Percentiles rank a stretch among this genome's conserved stretches.
Conservation (phyloP, 2,113 vertebrate species). For the Hemiscyllium ocellatum region DNA sequence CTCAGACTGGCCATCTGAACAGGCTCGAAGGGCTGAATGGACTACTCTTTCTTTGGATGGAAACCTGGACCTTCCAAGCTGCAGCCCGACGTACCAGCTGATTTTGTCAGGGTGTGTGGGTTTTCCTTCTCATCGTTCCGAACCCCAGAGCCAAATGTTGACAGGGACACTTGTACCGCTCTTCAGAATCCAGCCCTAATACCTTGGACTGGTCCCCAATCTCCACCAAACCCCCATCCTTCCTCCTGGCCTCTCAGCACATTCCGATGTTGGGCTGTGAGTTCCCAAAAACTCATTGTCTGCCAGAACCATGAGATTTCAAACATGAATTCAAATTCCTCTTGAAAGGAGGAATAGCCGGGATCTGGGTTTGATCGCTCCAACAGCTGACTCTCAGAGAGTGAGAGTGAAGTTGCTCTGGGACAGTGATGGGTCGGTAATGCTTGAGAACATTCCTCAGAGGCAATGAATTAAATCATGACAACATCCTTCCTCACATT, state of each 20-base stretch:
- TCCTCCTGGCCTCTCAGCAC: too few species aligned
- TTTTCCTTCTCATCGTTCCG: background rate
- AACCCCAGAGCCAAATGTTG: background rate
- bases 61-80: background rate
- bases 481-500: conserved; percentile 54
- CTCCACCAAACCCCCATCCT: too few species aligned
- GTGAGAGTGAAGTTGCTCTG: background rate
- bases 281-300: background rate
- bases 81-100: background rate
- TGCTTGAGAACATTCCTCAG: conserved; percentile 37
- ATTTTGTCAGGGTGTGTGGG: background rate
- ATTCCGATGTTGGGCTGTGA: background rate
- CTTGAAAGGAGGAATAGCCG: background rate
- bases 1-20: too few species aligned
- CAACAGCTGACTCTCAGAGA: background rate
- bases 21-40: background rate
- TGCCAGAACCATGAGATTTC: background rate
- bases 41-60: background rate
- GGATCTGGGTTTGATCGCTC: background rate
- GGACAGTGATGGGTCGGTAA: background rate
- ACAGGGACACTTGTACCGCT: background rate
- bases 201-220: background rate
- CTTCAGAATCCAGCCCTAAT: background rate
- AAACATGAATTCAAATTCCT: background rate
- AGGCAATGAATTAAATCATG: conserved; percentile 53